Base-by-base conservation (phyloP, 2,113 vertebrate genomes). In the Coptodon bakossiorum region DNA sequence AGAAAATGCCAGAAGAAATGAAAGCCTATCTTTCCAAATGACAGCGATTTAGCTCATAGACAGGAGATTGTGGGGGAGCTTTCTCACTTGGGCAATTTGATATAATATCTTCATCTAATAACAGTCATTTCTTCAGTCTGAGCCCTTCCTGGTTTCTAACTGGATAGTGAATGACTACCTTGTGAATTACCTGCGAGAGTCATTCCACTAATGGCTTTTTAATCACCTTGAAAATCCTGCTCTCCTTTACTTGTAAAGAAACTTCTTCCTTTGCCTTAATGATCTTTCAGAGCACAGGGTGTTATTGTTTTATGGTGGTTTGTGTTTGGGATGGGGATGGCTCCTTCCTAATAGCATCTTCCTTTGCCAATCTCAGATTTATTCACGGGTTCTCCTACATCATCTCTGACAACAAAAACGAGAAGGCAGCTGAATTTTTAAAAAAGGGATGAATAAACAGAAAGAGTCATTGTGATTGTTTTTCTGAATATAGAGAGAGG, bases 101-200 rank as follows among this genome's bases (percentile, higher is more conserved):
- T 90, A 86, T 92, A 94, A 94, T 94, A 95, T 95, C 93, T 93
- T 94, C 88, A 91, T 96, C 91, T 92, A 95, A 96, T 95, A 95
- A 95, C 91, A 90, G 93, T 88, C 87, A 93, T 96, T 94, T 94
- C 89, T 94, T 88, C 93, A 90, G 83, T 87, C 82, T 5, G 66
- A 81, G 85, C 83, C 59, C 84, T 90, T 93, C 87, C 90, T 92
- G 86, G 82, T 93, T 87, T 82, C 91, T 94, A 93, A 95, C 93
- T 90, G 92, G 94, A 89, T 94, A 90, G 92, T 94, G 93, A 95
- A 94, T 93, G 93, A 95, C 94, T 95, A 92, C 90, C 95, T 93
- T 90, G 91, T 88, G 93, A 96, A 96, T 96, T 95, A 96, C 94
- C 95, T 96, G 88, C 19, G 84, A 95, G 94, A 96, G 91, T 94